These are phyloP conservation scores for Pocillopora damicornis DNA, from an alignment of 64 coral and sea anemone genomes.

Conservation along the genomic window DNA sequence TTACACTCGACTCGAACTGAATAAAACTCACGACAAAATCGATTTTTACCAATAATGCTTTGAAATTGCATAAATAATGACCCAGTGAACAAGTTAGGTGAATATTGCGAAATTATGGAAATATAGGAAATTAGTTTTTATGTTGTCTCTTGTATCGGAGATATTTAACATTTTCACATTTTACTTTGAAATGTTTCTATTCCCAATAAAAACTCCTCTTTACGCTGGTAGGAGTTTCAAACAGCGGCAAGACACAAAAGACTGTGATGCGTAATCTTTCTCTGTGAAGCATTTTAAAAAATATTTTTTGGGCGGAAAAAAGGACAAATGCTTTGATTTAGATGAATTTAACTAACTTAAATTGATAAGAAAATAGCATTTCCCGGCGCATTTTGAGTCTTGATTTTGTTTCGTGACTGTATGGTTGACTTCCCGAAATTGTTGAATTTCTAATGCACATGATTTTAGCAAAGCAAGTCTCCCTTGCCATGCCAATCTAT, in stretches of 20 bases:
- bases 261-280: not conserved
- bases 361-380: too few relatives aligned
- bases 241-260: not conserved
- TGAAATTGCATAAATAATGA: not conserved
- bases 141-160: not conserved
- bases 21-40: not conserved
- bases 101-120: not conserved
- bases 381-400: too few relatives aligned
- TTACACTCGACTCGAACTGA: not conserved
- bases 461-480: not conserved
- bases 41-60: not conserved
- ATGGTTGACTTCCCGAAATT: not conserved
- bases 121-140: slow-evolving; percentile 16
- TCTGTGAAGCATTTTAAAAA: too few relatives aligned
- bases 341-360: too few relatives aligned
- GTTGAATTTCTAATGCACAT: not conserved
- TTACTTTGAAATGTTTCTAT: not conserved
- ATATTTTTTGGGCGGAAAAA: too few relatives aligned
- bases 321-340: too few relatives aligned
- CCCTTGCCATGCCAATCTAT: not conserved
- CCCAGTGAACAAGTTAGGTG: not conserved
- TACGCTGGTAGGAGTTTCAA: not conserved
- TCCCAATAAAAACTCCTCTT: not conserved
- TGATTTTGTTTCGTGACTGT: not conserved
- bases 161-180: not conserved